Conservation (phyloP, 2,113 vertebrate genomes). For the Myiagra hebetior region DNA sequence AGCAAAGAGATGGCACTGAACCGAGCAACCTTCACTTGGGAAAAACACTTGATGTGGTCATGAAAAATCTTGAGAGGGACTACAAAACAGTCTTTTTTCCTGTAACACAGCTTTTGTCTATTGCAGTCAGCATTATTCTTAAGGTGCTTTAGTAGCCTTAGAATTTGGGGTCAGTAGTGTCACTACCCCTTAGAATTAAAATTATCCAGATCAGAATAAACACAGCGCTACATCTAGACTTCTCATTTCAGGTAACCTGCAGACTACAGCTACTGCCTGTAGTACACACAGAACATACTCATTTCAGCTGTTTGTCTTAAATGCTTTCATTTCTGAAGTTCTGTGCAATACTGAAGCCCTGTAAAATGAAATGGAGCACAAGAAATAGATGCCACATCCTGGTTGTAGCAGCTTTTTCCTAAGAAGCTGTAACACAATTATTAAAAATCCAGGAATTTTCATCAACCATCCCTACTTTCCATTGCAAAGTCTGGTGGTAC, state of each 20-base stretch:
- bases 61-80: neutral
- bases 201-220: neutral
- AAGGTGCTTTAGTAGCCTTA: neutral
- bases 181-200: neutral
- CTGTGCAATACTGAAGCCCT: neutral
- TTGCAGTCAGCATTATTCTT: neutral
- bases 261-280: neutral
- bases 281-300: neutral
- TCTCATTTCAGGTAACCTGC: neutral
- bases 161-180: neutral
- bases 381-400: neutral
- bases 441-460: neutral
- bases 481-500: neutral
- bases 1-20: neutral
- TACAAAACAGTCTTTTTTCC: neutral
- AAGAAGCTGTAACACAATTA: neutral
- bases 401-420: neutral
- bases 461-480: neutral
- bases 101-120: neutral
- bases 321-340: neutral
- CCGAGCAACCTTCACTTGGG: neutral
- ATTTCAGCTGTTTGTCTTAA: neutral
- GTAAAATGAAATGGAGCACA: neutral
- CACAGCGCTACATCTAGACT: neutral
- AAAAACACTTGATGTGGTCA: neutral